phyloP scores from a whole-genome alignment of 92 coral and sea anemone species.

The Bergia sp. region DNA sequence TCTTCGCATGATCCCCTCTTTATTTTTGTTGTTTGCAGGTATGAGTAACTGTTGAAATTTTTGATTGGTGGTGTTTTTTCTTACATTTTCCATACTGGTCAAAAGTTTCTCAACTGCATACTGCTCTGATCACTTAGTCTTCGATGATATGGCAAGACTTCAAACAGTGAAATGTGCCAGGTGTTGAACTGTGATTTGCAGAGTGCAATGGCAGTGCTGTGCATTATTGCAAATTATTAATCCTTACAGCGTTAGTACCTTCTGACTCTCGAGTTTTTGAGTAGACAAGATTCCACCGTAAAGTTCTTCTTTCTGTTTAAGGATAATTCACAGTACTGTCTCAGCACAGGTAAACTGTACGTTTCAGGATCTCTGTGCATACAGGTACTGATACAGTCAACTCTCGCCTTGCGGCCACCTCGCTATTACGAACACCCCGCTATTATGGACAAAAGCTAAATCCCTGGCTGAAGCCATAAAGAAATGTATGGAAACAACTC shows the following conservation, averaged over 20 bases:
- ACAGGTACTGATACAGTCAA: neutral
- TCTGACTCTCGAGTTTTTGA: conserved; percentile 38
- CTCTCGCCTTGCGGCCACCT: no score
- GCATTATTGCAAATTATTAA: neutral
- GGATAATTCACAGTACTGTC: conserved; percentile 27
- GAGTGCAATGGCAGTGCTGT: conserved; percentile 14
- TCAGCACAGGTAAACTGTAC: neutral
- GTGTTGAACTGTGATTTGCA: conserved; percentile 2
- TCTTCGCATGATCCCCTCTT: no score
- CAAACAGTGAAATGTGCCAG: neutral
- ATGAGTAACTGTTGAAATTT: no score
- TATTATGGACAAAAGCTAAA: no score
- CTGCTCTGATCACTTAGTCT: no score
- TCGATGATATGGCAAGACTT: neutral
- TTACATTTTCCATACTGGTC: no score
- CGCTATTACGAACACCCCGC: no score
- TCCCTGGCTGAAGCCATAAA: no score
- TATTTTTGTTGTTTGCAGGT: no score
- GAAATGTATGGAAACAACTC: no score
- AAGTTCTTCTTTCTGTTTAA: conserved; percentile 49
- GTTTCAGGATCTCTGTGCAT: neutral
- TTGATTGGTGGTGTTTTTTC: no score
- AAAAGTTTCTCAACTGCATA: no score
- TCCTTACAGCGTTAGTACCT: conserved; percentile 28
- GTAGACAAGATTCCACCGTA: conserved; percentile 43